Percentiles rank a stretch among this genome's conserved stretches.
Evolutionary conservation across 2,797 vertebrate species (phyloP).

Genomic region (Parambassis ranga): DNA sequence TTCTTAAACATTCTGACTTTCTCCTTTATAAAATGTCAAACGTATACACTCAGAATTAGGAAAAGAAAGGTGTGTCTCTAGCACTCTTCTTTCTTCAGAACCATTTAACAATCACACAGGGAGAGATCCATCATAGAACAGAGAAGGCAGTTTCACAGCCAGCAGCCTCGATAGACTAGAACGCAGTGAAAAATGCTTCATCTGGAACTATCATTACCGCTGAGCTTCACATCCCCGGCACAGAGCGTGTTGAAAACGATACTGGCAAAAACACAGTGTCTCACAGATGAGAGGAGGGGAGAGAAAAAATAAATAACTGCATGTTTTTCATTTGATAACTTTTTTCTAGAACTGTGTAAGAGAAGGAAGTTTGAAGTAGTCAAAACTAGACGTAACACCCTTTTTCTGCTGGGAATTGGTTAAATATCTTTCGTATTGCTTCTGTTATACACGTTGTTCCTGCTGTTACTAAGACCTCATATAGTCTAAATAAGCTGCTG

Average conservation of each 20-base stretch:
- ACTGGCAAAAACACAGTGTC: neutral
- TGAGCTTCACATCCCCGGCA: neutral
- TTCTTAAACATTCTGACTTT: neutral
- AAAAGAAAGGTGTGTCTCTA: neutral
- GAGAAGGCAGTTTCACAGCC: slow-evolving; percentile 16
- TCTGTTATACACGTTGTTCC: too few relatives aligned
- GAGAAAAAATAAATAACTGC: neutral
- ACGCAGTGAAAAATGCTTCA: slow-evolving; percentile 15
- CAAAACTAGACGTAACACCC: too few relatives aligned
- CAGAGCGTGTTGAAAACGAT: neutral
- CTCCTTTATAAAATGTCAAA: neutral
- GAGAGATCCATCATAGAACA: slow-evolving; percentile 17
- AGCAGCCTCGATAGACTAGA: neutral
- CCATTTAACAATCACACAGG: slow-evolving; percentile 4
- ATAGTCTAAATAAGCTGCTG: too few relatives aligned
- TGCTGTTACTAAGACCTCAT: too few relatives aligned
- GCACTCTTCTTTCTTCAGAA: slow-evolving; percentile 1
- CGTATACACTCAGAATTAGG: neutral
- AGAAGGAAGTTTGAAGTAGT: too few relatives aligned
- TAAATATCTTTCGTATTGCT: too few relatives aligned
- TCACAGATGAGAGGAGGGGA: neutral
- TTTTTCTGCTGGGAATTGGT: too few relatives aligned
- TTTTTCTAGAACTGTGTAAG: too few relatives aligned
- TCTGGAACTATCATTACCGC: slow-evolving; percentile 10
- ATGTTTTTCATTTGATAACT: neutral